These are phyloP conservation scores for Watsonalla binaria DNA, from an alignment of 2,888 invertebrate species.

Conservation along the genomic window DNA sequence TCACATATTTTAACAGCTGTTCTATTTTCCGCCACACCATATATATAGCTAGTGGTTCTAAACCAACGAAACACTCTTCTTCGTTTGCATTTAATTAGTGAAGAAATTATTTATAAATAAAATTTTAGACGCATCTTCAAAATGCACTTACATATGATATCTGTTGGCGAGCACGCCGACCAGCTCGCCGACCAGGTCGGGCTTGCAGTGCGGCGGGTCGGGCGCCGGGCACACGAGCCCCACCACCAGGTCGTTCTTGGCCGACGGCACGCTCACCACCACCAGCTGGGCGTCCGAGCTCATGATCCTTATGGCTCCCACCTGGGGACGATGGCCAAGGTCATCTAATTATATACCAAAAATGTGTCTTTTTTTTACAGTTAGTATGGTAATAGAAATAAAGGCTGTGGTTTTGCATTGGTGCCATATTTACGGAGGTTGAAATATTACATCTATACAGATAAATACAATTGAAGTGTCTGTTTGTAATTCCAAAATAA, in stretches of 20 bases:
- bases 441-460: no score
- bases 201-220: slow-evolving; percentile 18
- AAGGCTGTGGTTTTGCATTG: no score
- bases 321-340: slow-evolving; percentile 66
- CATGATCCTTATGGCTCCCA: slow-evolving; percentile 91
- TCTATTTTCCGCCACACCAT: no score
- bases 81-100: neutral
- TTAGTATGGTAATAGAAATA: no score
- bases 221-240: slow-evolving; percentile 77
- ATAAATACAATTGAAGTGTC: no score
- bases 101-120: neutral
- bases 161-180: slow-evolving; percentile 88
- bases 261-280: slow-evolving; percentile 90
- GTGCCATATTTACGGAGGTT: no score
- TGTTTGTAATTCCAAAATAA: no score
- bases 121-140: neutral
- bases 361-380: no score
- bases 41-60: no score
- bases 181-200: slow-evolving; percentile 91
- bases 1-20: no score
- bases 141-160: slow-evolving; percentile 84
- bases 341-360: no score
- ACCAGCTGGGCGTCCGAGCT: slow-evolving; percentile 92
- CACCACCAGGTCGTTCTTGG: slow-evolving; percentile 92
- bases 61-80: no score